Percentiles rank a stretch among this genome's conserved stretches.
These are phyloP conservation scores for Matsumurasca onukii DNA, from an alignment of 1,140 invertebrate genomes.

Conservation along the genomic window DNA sequence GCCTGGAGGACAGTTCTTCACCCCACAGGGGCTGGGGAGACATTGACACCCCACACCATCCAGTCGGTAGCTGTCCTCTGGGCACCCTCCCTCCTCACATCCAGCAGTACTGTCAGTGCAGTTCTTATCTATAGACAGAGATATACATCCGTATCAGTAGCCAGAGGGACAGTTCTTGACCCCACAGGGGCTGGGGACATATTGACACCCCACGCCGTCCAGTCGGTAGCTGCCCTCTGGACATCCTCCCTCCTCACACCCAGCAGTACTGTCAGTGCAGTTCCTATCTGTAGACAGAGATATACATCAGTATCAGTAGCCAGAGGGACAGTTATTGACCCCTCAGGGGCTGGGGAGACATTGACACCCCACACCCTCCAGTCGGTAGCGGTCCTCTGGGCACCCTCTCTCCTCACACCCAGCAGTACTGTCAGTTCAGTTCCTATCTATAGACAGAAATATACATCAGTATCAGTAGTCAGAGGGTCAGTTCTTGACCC, in stretches of 20 bases:
- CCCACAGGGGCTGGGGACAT: not conserved
- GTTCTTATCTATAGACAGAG: constrained; percentile 40
- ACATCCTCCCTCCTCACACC: constrained; percentile 37
- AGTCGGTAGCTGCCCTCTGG: constrained; percentile 45
- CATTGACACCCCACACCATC: constrained; percentile 43
- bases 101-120: constrained; percentile 42
- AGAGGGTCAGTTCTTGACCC: constrained; percentile 7
- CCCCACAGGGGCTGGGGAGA: constrained; percentile 39
- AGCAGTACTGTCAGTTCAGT: constrained; percentile 43
- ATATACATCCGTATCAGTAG: not conserved
- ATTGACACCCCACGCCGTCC: constrained; percentile 23
- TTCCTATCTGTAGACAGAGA: constrained; percentile 39
- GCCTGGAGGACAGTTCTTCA: constrained; percentile 37
- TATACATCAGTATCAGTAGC: not conserved
- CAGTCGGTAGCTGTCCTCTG: constrained; percentile 44
- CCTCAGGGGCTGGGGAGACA: not conserved
- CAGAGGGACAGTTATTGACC: constrained; percentile 2
- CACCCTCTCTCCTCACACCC: constrained; percentile 37
- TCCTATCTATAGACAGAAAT: constrained; percentile 37
- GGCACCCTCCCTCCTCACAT: constrained; percentile 39
- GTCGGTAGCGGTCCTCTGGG: constrained; percentile 44
- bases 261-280: constrained; percentile 42
- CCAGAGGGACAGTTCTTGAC: not conserved
- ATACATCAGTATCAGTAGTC: not conserved
- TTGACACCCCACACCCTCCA: constrained; percentile 32